Percentiles rank a stretch among this genome's conserved stretches.
Evolutionary conservation across 2,797 vertebrate genomes (phyloP).

Genomic region (Linurgus olivaceus): DNA sequence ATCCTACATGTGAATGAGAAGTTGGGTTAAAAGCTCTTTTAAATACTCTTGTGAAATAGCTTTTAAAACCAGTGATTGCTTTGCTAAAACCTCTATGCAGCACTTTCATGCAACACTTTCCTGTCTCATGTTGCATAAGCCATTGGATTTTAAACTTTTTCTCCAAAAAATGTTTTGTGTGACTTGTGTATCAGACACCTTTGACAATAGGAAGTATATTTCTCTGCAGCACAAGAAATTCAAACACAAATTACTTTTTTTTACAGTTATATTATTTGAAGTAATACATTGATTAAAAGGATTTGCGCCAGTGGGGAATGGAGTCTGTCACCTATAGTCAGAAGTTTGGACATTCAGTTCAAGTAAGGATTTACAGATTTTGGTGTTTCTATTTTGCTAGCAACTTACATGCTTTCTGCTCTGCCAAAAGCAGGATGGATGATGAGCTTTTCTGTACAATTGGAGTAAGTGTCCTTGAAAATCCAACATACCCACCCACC

Average conservation of each 20-base stretch:
- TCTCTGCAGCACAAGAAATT: not conserved
- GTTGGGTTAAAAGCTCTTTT: slow-evolving; percentile 26
- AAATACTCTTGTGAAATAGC: slow-evolving; percentile 33
- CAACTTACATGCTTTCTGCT: not conserved
- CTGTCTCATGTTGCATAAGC: not conserved
- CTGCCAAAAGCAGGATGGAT: not conserved
- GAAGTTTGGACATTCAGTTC: not conserved
- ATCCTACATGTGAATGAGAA: not conserved
- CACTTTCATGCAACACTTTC: not conserved
- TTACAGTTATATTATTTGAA: not conserved
- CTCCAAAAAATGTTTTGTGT: not conserved
- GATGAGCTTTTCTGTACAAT: not conserved
- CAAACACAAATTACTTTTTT: not conserved
- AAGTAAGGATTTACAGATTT: not conserved
- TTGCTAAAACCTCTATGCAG: not conserved
- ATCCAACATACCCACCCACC: not conserved
- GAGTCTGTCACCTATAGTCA: not conserved
- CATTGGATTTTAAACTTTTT: not conserved
- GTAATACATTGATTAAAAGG: not conserved
- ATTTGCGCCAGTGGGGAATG: not conserved
- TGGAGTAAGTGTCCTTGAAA: not conserved
- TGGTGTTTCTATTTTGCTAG: not conserved
- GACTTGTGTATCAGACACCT: not conserved
- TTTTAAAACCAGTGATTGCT: slow-evolving; percentile 18
- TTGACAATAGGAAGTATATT: not conserved